Percentiles rank a stretch among this genome's conserved stretches.
phyloP scores from a whole-genome alignment of 2,797 vertebrate genomes.

The Microctenopoma stevenorrisi region DNA sequence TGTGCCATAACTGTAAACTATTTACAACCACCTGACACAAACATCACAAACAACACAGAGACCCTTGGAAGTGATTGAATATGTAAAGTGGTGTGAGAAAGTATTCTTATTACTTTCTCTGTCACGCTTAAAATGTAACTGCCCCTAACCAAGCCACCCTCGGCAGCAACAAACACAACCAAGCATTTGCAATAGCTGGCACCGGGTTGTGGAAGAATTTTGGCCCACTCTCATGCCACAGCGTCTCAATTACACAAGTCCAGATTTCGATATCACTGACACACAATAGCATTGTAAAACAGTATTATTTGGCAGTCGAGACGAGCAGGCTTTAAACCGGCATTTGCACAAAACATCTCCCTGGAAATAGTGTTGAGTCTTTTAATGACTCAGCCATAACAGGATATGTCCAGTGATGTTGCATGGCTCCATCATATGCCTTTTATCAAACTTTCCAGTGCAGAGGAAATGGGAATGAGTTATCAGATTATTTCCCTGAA shows the following conservation, averaged over 20 bases:
- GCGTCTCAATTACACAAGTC: no score
- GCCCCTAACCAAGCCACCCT: no score
- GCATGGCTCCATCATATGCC: slow-evolving; percentile 37
- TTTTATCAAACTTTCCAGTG: slow-evolving; percentile 30
- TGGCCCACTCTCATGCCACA: no score
- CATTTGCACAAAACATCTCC: slow-evolving; percentile 34
- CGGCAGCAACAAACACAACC: no score
- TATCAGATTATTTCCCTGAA: slow-evolving; percentile 19
- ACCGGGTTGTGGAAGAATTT: no score
- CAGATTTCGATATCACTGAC: not conserved
- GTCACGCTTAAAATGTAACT: no score
- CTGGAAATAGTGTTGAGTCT: slow-evolving; percentile 31
- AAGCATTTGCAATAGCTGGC: no score
- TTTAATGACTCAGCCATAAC: slow-evolving; percentile 55
- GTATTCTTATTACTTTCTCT: no score
- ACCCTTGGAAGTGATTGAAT: no score
- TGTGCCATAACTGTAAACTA: not conserved
- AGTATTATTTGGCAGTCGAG: slow-evolving; percentile 7
- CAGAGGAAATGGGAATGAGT: slow-evolving; percentile 35
- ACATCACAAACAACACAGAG: no score
- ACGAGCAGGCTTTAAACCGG: not conserved
- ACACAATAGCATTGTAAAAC: not conserved
- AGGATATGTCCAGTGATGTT: slow-evolving; percentile 58
- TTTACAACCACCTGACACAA: not conserved
- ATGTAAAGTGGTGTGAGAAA: no score